Percentiles rank a stretch among this genome's conserved stretches.
Evolutionary conservation across 2,888 invertebrate species (phyloP).

Genomic region (Portevinia maculata): DNA sequence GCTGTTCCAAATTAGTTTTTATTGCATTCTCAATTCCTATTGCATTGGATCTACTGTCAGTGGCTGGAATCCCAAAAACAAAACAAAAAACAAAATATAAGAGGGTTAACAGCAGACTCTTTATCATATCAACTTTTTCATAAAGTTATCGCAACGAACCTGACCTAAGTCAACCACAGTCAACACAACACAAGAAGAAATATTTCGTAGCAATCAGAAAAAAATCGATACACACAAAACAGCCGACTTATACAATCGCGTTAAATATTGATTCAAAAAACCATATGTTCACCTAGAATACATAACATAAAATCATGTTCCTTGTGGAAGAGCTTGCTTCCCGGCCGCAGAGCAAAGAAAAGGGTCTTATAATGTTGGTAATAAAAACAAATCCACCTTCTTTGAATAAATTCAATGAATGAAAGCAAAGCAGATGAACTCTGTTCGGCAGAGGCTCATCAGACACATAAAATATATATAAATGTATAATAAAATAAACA

Average conservation of each 20-base stretch:
- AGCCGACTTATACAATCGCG: conserved; percentile 47
- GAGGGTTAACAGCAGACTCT: too few species aligned
- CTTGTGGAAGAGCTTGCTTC: conserved; percentile 35
- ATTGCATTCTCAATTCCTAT: too few species aligned
- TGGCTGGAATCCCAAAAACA: too few species aligned
- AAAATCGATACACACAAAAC: conserved; percentile 43
- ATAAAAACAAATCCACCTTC: conserved; percentile 71
- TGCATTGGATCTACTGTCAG: too few species aligned
- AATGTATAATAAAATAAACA: conserved; percentile 57
- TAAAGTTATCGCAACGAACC: conserved; percentile 30
- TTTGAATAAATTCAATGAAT: conserved; percentile 74
- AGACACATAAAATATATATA: conserved; percentile 55
- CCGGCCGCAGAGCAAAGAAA: conserved; percentile 22
- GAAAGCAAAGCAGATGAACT: conserved; percentile 69
- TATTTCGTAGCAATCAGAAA: conserved; percentile 29
- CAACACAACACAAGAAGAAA: conserved; percentile 26
- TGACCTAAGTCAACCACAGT: conserved; percentile 61
- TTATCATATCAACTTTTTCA: background rate
- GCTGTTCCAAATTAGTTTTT: too few species aligned
- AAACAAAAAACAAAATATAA: too few species aligned
- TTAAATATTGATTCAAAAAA: conserved; percentile 71
- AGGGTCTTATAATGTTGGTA: conserved; percentile 53
- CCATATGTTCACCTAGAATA: conserved; percentile 65
- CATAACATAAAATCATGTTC: conserved; percentile 63
- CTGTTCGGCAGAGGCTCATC: conserved; percentile 54